Evolutionary conservation across 2,113 vertebrate species (phyloP).

Genomic region (Vidua chalybeata): DNA sequence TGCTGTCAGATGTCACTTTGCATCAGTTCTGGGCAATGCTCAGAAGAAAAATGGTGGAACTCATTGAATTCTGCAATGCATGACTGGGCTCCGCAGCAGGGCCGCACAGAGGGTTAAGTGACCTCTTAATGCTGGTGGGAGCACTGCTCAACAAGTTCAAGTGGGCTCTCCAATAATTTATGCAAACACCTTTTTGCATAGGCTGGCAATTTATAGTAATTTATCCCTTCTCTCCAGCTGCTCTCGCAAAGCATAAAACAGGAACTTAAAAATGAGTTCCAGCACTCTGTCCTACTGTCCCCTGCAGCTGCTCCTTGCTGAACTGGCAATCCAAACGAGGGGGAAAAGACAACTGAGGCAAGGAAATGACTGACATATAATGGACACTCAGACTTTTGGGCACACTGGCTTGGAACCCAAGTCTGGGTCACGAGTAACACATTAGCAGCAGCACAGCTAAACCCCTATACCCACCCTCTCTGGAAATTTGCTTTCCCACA

Average conservation of each 20-base stretch:
- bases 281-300: not conserved
- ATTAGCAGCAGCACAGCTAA: not conserved
- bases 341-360: not conserved
- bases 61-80: slow-evolving; percentile 40
- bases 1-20: slow-evolving; percentile 64
- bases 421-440: fast-evolving
- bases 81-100: not conserved
- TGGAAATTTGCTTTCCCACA: not conserved
- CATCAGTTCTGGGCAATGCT: slow-evolving; percentile 51
- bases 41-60: slow-evolving; percentile 28
- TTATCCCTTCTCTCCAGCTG: slow-evolving; percentile 12
- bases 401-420: not conserved
- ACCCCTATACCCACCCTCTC: not conserved
- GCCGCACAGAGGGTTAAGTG: not conserved
- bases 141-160: slow-evolving; percentile 49
- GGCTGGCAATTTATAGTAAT: slow-evolving; percentile 11
- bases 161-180: slow-evolving; percentile 41
- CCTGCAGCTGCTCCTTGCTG: not conserved
- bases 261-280: not conserved
- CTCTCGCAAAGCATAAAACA: not conserved
- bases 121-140: slow-evolving; percentile 40
- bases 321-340: not conserved
- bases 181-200: slow-evolving; percentile 49
- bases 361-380: not conserved
- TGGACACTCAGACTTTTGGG: fast-evolving